Evolutionary conservation across 1,140 invertebrate species (phyloP), one percentile per base, ranked within the genome.

Genomic region (Drosophila malerkotliana): DNA sequence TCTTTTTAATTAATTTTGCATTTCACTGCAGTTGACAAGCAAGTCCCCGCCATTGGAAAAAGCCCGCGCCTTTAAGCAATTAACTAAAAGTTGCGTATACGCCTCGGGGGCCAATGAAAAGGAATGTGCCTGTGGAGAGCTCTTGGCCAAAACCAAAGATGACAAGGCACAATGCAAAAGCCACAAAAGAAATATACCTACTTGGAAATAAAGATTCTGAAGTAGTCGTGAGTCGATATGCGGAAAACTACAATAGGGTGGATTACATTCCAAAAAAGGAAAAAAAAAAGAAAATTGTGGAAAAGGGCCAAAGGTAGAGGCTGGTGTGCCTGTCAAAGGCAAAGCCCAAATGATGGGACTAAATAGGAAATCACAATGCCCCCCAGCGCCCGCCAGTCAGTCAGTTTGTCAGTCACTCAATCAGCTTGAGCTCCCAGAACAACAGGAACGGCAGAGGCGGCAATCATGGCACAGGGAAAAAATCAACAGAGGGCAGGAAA

Each of bases 1-100:
- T 39, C 18, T 58, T 78, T 80, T 87, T 87, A 87, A 87, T 85
- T 87, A 87, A 87, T 82, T 85, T 82, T 76, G 82, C 74, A 77
- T 77, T 74, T 41, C 32, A 64, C 82, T 85, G 81, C 64, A 74
- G 39, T 67, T 85, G 82, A 85, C 81, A 87, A 72, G 82, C 68
- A 67, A 67, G 61, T 52, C 52, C 34, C 59, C 44, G 63, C 63
- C 1, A 18, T 18, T 1, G 18, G 18, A 18, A 18, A 18, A 18
- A 18, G 21, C 21, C 21, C 21, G 21, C 21, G 21, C 21, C 48
- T 61, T 60, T 71, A 10, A 41, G 78, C 82, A 87, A 81, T 81
- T 81, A 77, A 77, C 49, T 67, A 78, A 81, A 78, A 67, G 82
- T 56, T 76, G 48, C 81, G 73, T 63, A 78, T 75, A 85, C 82